A percentile compares a stretch with the other conserved stretches of the same genome.
Conservation (phyloP, 2,797 vertebrate genomes). For the Tragopan temminckii region DNA sequence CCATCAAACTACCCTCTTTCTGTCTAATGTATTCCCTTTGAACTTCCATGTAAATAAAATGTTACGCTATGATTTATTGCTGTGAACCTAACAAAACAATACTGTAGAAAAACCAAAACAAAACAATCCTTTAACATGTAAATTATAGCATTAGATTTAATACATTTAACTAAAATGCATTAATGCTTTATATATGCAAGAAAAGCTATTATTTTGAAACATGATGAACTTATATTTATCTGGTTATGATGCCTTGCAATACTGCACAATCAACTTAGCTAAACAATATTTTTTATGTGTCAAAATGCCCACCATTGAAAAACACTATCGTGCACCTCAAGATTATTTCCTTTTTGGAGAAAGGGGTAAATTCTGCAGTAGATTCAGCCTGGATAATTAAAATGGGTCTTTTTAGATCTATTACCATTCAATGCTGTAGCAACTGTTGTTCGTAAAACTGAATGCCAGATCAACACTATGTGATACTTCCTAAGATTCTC, state of each 20-base stretch:
- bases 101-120: constrained; percentile 52
- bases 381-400: constrained; percentile 66
- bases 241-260: constrained; percentile 67
- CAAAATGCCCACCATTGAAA: constrained; percentile 78
- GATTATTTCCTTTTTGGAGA: constrained; percentile 56
- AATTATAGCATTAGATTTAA: constrained; percentile 61
- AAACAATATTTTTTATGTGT: constrained; percentile 79
- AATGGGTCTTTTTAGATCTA: constrained; percentile 42
- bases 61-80: constrained; percentile 79
- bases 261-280: constrained; percentile 73
- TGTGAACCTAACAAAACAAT: constrained; percentile 78
- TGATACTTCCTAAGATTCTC: constrained; percentile 63
- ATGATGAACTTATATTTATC: constrained; percentile 68
- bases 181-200: constrained; percentile 64
- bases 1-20: constrained; percentile 72
- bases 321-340: constrained; percentile 73
- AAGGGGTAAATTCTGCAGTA: constrained; percentile 66
- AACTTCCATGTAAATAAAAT: constrained; percentile 73
- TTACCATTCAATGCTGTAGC: constrained; percentile 37
- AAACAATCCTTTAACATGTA: not conserved
- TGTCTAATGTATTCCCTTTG: constrained; percentile 75
- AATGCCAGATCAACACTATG: constrained; percentile 66
- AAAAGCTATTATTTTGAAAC: constrained; percentile 72
- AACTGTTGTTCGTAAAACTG: constrained; percentile 48
- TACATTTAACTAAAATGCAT: constrained; percentile 75